Percentiles rank a stretch among this genome's conserved stretches.
Evolutionary conservation across 1,140 invertebrate species (phyloP).

Genomic region (Drosophila pseudoananassae): DNA sequence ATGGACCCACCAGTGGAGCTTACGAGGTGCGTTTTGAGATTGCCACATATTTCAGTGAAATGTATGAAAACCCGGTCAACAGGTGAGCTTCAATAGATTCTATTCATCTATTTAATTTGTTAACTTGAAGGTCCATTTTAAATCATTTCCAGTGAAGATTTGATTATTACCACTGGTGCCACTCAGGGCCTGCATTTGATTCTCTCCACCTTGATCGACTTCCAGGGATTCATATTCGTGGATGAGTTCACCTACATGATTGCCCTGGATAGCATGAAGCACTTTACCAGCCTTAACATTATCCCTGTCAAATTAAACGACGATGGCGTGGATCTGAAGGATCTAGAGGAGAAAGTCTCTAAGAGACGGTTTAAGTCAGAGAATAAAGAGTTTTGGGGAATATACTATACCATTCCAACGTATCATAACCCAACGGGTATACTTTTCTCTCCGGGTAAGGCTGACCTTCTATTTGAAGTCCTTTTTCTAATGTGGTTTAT

Average conservation of each 20-base stretch:
- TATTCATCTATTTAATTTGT: not conserved
- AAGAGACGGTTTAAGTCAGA: slow-evolving; percentile 68
- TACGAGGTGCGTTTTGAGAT: slow-evolving; percentile 85
- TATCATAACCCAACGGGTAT: slow-evolving; percentile 89
- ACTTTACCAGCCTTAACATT: slow-evolving; percentile 86
- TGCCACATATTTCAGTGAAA: slow-evolving; percentile 84
- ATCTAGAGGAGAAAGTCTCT: slow-evolving; percentile 78
- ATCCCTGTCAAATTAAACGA: slow-evolving; percentile 86
- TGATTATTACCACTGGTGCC: slow-evolving; percentile 88
- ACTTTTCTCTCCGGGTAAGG: slow-evolving; percentile 85
- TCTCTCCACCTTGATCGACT: slow-evolving; percentile 86
- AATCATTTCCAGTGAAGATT: slow-evolving; percentile 85
- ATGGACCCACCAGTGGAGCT: slow-evolving; percentile 85
- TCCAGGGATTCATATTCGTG: slow-evolving; percentile 87
- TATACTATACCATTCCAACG: slow-evolving; percentile 88
- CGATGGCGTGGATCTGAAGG: slow-evolving; percentile 85
- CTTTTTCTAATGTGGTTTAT: not conserved
- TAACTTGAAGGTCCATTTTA: slow-evolving; percentile 2
- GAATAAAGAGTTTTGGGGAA: slow-evolving; percentile 86
- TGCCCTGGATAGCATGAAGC: slow-evolving; percentile 86
- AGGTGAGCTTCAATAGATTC: slow-evolving; percentile 56
- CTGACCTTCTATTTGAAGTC: not conserved
- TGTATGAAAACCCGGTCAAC: slow-evolving; percentile 84
- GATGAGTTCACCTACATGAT: slow-evolving; percentile 90
- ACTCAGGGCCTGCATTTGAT: slow-evolving; percentile 87